Evolutionary conservation across 2,888 invertebrate genomes (phyloP).

Genomic region (Parnassius orleans): DNA sequence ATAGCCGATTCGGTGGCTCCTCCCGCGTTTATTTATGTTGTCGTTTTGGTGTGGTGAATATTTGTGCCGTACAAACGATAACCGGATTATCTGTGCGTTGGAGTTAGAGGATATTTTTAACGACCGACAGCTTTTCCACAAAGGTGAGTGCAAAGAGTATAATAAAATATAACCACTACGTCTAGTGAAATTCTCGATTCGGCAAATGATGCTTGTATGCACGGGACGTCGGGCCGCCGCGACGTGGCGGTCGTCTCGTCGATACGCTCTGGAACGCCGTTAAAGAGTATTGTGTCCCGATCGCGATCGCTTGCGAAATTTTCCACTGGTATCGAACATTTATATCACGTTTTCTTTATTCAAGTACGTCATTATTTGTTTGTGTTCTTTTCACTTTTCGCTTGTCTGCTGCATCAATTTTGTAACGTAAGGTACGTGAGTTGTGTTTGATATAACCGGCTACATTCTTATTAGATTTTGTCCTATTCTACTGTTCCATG

Average conservation of each 20-base stretch:
- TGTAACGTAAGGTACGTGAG: slow-evolving; percentile 7
- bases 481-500: slow-evolving; percentile 71
- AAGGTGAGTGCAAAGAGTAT: slow-evolving; percentile 50
- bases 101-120: slow-evolving; percentile 74
- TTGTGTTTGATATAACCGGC: slow-evolving; percentile 27
- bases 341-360: background rate
- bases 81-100: slow-evolving; percentile 78
- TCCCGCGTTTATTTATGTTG: slow-evolving; percentile 78
- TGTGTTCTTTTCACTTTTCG: background rate
- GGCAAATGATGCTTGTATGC: slow-evolving; percentile 46
- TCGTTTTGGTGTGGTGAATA: slow-evolving; percentile 80
- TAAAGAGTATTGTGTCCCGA: slow-evolving; percentile 38
- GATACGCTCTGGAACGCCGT: slow-evolving; percentile 56
- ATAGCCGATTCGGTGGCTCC: slow-evolving; percentile 57
- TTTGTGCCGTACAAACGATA: slow-evolving; percentile 78
- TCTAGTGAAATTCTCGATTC: slow-evolving; percentile 51
- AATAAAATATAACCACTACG: too few relatives aligned
- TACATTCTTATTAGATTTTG: slow-evolving; percentile 64
- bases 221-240: slow-evolving; percentile 54
- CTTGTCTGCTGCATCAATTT: background rate
- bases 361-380: background rate
- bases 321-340: slow-evolving; percentile 6
- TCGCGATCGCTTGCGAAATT: slow-evolving; percentile 37
- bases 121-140: slow-evolving; percentile 56
- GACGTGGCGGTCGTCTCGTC: slow-evolving; percentile 68